These are phyloP conservation scores for Microdon myrmicae DNA, from an alignment of 2,888 invertebrate species.

Conservation along the genomic window DNA sequence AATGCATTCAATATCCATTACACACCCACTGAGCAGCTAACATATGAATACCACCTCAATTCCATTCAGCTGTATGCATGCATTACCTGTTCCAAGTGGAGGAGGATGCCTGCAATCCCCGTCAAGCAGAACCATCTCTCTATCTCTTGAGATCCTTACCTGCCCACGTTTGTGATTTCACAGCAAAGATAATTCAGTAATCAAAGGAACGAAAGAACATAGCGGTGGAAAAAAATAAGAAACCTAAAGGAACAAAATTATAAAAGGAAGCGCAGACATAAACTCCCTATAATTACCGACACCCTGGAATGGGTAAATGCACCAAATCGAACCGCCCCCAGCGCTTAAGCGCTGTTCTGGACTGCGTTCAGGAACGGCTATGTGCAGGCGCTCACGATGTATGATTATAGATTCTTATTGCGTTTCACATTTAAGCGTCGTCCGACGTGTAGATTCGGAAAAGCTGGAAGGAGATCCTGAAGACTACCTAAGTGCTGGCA, in stretches of 20 bases:
- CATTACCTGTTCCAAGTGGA: conserved; percentile 23
- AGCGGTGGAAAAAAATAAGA: conserved; percentile 2
- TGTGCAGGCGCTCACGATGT: too few relatives aligned
- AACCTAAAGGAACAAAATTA: conserved; percentile 52
- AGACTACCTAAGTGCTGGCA: conserved; percentile 18
- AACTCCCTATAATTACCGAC: conserved; percentile 67
- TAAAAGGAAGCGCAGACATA: conserved; percentile 66
- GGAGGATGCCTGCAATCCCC: conserved; percentile 28
- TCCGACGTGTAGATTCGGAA: too few relatives aligned
- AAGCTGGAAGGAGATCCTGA: too few relatives aligned
- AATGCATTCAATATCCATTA: conserved; percentile 52
- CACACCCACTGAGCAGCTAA: conserved; percentile 44
- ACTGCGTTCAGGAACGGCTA: background rate
- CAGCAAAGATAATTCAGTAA: conserved; percentile 59
- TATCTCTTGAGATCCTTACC: conserved; percentile 40
- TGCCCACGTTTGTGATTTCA: conserved; percentile 50
- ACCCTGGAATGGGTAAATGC: conserved; percentile 66
- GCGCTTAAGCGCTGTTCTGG: conserved; percentile 49
- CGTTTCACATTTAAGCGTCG: conserved; percentile 9
- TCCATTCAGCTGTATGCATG: conserved; percentile 10
- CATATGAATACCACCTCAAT: conserved; percentile 22
- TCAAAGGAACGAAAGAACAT: conserved; percentile 54
- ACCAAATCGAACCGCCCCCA: conserved; percentile 65
- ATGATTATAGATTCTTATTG: conserved; percentile 36
- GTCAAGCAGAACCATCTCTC: conserved; percentile 29